Evolutionary conservation across 2,797 vertebrate genomes (phyloP).

Genomic region (Chanos chanos): DNA sequence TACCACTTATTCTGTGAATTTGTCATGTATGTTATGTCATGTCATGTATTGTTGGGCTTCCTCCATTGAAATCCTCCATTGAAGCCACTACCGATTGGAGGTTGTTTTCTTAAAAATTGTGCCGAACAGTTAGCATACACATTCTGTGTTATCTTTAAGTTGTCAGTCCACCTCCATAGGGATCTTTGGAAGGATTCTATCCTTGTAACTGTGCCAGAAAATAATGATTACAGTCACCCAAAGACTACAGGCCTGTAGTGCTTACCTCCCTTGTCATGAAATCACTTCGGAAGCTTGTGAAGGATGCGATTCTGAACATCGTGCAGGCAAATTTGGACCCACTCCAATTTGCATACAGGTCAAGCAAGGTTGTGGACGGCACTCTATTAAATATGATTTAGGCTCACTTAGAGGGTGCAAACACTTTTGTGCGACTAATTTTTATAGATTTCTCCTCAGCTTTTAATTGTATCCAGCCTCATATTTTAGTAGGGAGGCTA

Average conservation of each 20-base stretch:
- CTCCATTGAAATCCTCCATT: no score
- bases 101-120: neutral
- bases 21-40: no score
- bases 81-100: no score
- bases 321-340: neutral
- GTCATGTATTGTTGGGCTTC: no score
- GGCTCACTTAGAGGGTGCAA: neutral
- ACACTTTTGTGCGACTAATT: neutral
- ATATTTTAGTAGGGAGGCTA: neutral
- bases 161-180: neutral
- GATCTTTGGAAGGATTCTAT: neutral
- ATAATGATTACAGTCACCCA: neutral
- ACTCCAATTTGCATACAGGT: neutral
- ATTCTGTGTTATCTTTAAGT: neutral
- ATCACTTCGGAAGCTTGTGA: neutral
- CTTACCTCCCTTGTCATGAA: neutral
- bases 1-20: no score
- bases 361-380: neutral
- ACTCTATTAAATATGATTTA: neutral
- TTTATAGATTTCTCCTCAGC: neutral
- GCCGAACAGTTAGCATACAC: neutral
- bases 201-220: neutral
- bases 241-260: neutral
- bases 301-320: neutral
- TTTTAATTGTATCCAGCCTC: neutral